Evolutionary conservation across 2,113 vertebrate species (phyloP).

Genomic region (Myodes glareolus): DNA sequence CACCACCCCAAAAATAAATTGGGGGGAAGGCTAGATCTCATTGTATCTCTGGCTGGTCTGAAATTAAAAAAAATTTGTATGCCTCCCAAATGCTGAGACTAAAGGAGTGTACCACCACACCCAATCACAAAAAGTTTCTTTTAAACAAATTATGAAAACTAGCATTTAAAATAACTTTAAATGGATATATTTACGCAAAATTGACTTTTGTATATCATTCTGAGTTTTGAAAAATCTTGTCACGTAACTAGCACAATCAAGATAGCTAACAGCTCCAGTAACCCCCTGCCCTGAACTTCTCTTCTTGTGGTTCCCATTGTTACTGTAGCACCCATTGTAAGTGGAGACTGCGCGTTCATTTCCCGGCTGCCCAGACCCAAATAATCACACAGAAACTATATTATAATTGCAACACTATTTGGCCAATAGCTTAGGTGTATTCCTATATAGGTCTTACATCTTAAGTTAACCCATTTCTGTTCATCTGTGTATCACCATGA

Average conservation of each 20-base stretch:
- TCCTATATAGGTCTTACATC: no score
- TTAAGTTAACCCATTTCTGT: no score
- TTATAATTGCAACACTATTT: no score
- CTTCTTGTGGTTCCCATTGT: neutral
- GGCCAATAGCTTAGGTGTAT: no score
- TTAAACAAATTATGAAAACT: neutral
- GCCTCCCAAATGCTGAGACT: neutral
- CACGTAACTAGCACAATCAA: neutral
- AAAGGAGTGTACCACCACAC: neutral
- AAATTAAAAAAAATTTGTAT: neutral
- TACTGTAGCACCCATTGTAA: neutral
- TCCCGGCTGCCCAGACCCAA: no score
- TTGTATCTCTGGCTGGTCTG: neutral
- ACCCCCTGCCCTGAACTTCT: neutral
- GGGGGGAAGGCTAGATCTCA: neutral
- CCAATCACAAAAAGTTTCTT: neutral
- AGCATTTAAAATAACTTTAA: neutral
- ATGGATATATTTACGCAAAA: neutral
- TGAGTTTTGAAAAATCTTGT: neutral
- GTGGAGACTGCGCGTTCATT: no score
- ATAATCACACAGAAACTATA: no score
- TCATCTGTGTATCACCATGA: no score
- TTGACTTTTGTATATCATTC: neutral
- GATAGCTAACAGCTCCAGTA: neutral
- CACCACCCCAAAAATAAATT: neutral